Base-by-base conservation (phyloP, 1,140 invertebrate species). In the Lutraria rhynchaena region DNA sequence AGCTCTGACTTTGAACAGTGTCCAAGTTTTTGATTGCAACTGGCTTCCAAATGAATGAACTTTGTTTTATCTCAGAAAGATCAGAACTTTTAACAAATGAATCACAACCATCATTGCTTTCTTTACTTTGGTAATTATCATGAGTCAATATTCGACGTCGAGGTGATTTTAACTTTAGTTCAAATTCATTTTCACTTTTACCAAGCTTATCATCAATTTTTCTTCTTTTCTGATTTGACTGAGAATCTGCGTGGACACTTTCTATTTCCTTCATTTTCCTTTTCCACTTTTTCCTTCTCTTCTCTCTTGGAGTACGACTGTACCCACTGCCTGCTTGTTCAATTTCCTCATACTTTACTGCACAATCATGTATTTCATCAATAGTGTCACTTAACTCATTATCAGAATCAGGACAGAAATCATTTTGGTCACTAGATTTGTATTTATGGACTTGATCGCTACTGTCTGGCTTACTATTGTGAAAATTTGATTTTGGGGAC, bases 231-330 rank as follows among this genome's bases (percentile, higher is more conserved):
- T 7, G 24, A 13, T 58, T 17, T 46, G 17, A 9, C 24, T 27
- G 3, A 19, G 29, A 13, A 57, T 41, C 37, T 15, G 46, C 53
- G 17, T 46, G 37, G 63, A 15, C 49, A n/a, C 65, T 3, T 55
- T 19, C 44, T 3, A 65, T 55, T 41, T 74, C 70, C 27, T 27
- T n/a, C 17, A 41, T 51, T 57, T 69, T 82, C 5, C 74, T 19
- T 51, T 82, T 82, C 81, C 73, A 77, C 29, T 58, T 22, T 49
- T 69, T 82, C 35, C 65, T 57, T 27, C 55, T 70, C 31, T 61
- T 35, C 55, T 55, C 73, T 49, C 81, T 60, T 37, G 73, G 81
- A 49, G 81, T 83, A 9, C 22, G 63, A 33, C 81, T 83, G 46
- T 60, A 46, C 1, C 73, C 81, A 63, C 81, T 77, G 5, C 57